Evolutionary conservation across 2,797 vertebrate genomes (phyloP), one percentile per base, ranked within the genome.

Genomic region (Miichthys miiuy): DNA sequence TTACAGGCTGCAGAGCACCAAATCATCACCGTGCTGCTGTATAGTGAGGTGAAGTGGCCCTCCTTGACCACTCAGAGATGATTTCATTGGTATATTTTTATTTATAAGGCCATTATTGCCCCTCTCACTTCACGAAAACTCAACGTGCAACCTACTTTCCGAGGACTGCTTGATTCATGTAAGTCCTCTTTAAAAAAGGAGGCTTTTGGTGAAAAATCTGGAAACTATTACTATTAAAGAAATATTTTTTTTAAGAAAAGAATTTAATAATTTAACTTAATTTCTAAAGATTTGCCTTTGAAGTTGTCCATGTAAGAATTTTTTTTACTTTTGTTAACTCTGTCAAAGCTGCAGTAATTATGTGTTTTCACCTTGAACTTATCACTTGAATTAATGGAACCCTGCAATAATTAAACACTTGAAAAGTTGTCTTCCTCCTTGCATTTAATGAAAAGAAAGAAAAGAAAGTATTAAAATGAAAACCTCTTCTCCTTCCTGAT

Each of bases 111-210:
- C 23, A 1, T 34, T 25, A 57, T 21, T 16, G 11, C 5, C 52
- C 34, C 48, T 74, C 47, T 69, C 47, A n/a, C 20, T 56, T 56
- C 66, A 55, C 18, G 11, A 21, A 58, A 68, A 38, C 69, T 55
- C 18, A 34, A 54, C 23, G 18, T 16, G 23, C 34, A 34, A 3
- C 34, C 23, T 41, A 12, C 58, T 73, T 47, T 48, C 1, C 13
- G 14, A 5, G 65, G 5, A 34, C 34, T 5, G 2, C 38, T 5
- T 10, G 58, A 25, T 54, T 21, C 10, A 27, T 21, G 18, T 7
- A 10, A n/a, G 38, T 72, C 1, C 0, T 11, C 27, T 55, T 63
- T 41, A 8, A 27, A 27, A 56, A 38, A 30, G 13, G n/a, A 9
- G 9, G 23, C 14, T 55, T 38, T 9, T 2, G 20, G 13, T 20